A percentile compares a stretch with the other conserved stretches of the same genome.
phyloP scores from a whole-genome alignment of 2,888 invertebrate species.

The Tethea ocularis region DNA sequence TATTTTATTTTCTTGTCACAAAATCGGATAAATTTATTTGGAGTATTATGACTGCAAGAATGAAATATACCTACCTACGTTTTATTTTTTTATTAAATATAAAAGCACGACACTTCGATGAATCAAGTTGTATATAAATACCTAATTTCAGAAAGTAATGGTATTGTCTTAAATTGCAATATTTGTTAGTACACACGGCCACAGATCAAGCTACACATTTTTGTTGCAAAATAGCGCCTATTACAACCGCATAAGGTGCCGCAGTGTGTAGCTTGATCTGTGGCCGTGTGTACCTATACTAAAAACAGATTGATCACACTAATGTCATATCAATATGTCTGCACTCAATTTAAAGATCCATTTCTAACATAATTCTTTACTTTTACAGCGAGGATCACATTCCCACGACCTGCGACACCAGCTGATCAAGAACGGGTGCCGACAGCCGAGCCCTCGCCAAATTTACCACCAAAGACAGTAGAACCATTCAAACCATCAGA shows the following conservation, averaged over 20 bases:
- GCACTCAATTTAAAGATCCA: background rate
- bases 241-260: too few species aligned
- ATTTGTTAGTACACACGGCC: too few species aligned
- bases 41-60: too few species aligned
- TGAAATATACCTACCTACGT: too few species aligned
- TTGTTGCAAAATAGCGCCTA: too few species aligned
- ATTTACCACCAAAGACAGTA: constrained; percentile 43
- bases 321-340: background rate
- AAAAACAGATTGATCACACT: too few species aligned
- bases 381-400: constrained; percentile 29
- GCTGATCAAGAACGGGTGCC: constrained; percentile 44
- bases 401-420: constrained; percentile 26
- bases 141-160: too few species aligned
- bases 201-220: too few species aligned
- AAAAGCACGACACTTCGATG: background rate
- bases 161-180: too few species aligned
- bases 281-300: too few species aligned
- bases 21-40: background rate
- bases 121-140: background rate
- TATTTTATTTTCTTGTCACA: background rate
- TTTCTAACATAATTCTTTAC: constrained; percentile 13
- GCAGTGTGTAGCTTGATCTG: too few species aligned
- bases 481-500: constrained; percentile 56
- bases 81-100: too few species aligned
- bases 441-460: constrained; percentile 41